Percentiles rank a stretch among this genome's conserved stretches.
Conservation (phyloP, 2,113 vertebrate species). For the Pandion haliaetus region DNA sequence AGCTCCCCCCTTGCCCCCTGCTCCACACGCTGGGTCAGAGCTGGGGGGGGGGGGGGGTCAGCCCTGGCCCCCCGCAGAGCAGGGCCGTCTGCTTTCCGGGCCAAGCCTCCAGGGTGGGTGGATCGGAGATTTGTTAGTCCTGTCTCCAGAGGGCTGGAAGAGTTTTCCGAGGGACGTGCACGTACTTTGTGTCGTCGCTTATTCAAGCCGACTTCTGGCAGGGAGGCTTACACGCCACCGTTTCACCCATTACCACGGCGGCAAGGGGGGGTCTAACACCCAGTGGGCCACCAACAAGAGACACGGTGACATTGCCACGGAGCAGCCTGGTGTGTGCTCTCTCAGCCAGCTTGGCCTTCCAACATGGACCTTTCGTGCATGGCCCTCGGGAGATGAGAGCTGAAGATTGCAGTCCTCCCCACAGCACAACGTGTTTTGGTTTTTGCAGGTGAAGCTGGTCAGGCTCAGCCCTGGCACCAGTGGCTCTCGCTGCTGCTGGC, state of each 20-base stretch:
- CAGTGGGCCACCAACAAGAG: neutral
- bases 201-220: neutral
- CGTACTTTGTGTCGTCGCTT: fast-evolving
- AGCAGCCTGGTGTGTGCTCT: neutral
- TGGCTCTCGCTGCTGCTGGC: neutral
- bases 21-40: neutral
- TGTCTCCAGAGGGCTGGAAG: neutral
- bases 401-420: fast-evolving
- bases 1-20: neutral
- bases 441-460: neutral
- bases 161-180: neutral
- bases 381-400: neutral
- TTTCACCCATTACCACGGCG: fast-evolving
- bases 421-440: neutral
- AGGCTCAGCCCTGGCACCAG: neutral
- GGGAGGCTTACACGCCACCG: fast-evolving
- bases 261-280: neutral
- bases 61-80: neutral
- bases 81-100: neutral
- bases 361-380: fast-evolving
- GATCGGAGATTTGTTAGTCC: neutral
- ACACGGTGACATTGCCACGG: fast-evolving
- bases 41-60: too few relatives aligned
- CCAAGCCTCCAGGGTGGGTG: neutral
- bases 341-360: neutral